A percentile compares a stretch with the other conserved stretches of the same genome.
Conservation (phyloP, 2,888 invertebrate genomes). For the Gymnoscelis rufifasciata region DNA sequence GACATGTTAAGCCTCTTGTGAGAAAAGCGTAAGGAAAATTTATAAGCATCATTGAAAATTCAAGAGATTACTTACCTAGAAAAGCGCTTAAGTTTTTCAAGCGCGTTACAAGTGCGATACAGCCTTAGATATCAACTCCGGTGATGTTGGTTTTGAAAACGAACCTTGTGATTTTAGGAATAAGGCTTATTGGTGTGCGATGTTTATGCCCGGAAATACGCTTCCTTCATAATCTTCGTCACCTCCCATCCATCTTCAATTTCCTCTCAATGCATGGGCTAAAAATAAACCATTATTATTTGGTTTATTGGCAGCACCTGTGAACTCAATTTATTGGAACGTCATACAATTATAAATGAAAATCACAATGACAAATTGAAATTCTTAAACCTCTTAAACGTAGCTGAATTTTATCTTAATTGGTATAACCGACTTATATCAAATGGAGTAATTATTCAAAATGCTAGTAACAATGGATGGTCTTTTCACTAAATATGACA, state of each 20-base stretch:
- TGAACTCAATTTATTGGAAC: no score
- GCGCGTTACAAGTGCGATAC: background rate
- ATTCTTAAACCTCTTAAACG: no score
- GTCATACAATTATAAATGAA: no score
- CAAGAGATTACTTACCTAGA: background rate
- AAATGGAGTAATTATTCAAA: no score
- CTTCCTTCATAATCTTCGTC: slow-evolving; percentile 1
- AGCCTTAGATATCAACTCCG: background rate
- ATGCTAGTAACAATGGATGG: no score
- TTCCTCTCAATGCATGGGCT: background rate
- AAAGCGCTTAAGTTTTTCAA: slow-evolving; percentile 1
- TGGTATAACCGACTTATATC: no score
- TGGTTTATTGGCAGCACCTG: no score
- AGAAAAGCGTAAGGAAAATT: background rate
- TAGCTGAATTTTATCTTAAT: no score
- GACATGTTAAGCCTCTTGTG: background rate
- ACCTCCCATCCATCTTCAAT: background rate
- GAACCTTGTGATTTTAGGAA: slow-evolving; percentile 3
- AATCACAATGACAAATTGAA: no score
- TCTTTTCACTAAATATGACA: no score
- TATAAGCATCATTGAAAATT: background rate
- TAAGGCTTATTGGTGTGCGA: background rate
- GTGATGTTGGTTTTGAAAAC: background rate
- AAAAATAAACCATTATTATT: no score
- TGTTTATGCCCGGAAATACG: background rate